Evolutionary conservation across 2,888 invertebrate species (phyloP).

Genomic region (Mycalesis mineus): DNA sequence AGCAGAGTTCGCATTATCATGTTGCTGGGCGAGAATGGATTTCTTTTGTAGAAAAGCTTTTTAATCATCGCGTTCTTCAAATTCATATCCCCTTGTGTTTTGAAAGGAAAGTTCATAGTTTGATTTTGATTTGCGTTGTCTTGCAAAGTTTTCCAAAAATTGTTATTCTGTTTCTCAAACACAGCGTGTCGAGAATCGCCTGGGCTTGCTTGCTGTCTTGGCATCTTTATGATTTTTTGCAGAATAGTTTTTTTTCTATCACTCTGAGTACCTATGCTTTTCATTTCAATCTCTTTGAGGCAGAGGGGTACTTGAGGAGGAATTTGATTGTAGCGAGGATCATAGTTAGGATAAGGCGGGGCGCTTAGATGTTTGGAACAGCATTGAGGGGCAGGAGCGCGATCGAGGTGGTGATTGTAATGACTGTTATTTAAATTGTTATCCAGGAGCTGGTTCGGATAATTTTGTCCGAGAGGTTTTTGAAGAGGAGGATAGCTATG

Average conservation of each 20-base stretch:
- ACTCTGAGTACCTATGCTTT: constrained; percentile 64
- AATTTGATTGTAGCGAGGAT: constrained; percentile 33
- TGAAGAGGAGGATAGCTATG: constrained; percentile 24
- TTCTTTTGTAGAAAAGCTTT: constrained; percentile 59
- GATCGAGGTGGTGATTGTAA: constrained; percentile 25
- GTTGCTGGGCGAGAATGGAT: constrained; percentile 64
- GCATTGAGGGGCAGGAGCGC: constrained; percentile 11
- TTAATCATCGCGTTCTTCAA: constrained; percentile 57
- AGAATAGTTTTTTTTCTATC: constrained; percentile 58
- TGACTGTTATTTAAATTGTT: constrained; percentile 16
- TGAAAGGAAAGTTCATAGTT: constrained; percentile 43
- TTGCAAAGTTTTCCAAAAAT: constrained; percentile 49
- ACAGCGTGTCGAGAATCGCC: neutral
- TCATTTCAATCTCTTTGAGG: constrained; percentile 66
- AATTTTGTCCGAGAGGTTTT: constrained; percentile 25
- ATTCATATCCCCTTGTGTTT: constrained; percentile 51
- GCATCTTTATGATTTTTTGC: constrained; percentile 47
- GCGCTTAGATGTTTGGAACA: constrained; percentile 9
- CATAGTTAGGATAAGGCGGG: constrained; percentile 24
- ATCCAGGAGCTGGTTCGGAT: constrained; percentile 7
- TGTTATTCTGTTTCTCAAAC: constrained; percentile 28
- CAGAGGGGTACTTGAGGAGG: constrained; percentile 54
- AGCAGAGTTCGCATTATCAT: constrained; percentile 56
- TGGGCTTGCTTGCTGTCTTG: constrained; percentile 15
- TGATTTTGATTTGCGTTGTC: constrained; percentile 39